Evolutionary conservation across 1,140 invertebrate species (phyloP), one percentile per base, ranked within the genome.

Genomic region (Trachymyrmex cornetzi): DNA sequence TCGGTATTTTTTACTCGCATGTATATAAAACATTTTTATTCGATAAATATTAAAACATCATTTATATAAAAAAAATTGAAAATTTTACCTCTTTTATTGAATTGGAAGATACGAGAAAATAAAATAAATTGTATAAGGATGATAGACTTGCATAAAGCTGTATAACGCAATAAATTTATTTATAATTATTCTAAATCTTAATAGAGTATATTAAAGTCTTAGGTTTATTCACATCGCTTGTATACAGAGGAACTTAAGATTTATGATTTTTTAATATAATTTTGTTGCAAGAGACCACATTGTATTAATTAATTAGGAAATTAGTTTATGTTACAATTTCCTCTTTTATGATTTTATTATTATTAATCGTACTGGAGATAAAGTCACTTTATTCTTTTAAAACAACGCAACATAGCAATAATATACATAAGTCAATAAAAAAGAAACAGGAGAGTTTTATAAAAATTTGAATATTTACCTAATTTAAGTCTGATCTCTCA

Each of bases 311-410:
- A 53, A n/a, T 30, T 50, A 30, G 30, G 14, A 53, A 34, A 1
- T 53, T 61, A 72, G 16, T 79, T 30, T 85, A 85, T 85, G 55
- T 85, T 85, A 85, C 74, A 74, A 5, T 82, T 30, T 74, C 53
- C 22, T 79, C 27, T 79, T 64, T 85, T 34, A 72, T n/a, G 16
- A 74, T 57, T 71, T 16, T 16, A 57, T 57, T 14, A 57, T 24
- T 22, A 24, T 38, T 38, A 50, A 50, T 50, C 48, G 61, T 59
- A 48, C 22, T 59, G 72, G 7, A 75, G 55, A 75, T 38, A 74
- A 74, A 44, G 22, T 27, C 30, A 53, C 24, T 72, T 72, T 61
- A 24, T 71, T 27, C 12, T 48, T 82, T 74, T 16, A 19, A 84
- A 55, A 72, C 59, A 57, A 80, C 14, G 27, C 38, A 84, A 75